Base-by-base conservation (phyloP, 2,888 invertebrate species). In the Chloromyia formosa region DNA sequence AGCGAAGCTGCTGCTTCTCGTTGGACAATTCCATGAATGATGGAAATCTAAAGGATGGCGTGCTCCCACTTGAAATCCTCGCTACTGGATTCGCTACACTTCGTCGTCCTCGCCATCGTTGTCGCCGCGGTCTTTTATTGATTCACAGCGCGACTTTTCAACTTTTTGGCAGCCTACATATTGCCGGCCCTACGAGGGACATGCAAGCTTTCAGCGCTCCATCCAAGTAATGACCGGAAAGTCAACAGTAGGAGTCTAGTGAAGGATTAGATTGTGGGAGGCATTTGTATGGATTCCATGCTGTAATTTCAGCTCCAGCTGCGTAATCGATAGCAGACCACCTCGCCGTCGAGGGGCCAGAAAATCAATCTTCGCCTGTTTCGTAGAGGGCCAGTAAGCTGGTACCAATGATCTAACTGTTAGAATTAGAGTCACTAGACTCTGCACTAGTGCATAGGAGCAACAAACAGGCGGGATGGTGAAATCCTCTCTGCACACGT, bases 191-290 rank as follows among this genome's bases (percentile, higher is more conserved):
- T n/a, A 7, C 18, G 53, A 35, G 27, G 7, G 7, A 35, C 27
- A 35, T 35, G 27, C 27, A 35, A 56, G 71, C 71, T 71, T 58
- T 35, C 16, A n/a, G 56, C 71, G 71, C 45, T 22, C 49, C 66
- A 49, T 20, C 56, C 56, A 71, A 71, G 71, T 71, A 71, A 71
- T 71, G 71, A 58, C 71, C 56, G 71, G 71, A 71, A 71, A 71
- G 71, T 56, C 66, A 66, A 66, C 66, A 66, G 66, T 14, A 66
- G 56, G 45, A 71, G 71, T 71, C 71, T 71, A 71, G 40, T 40
- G 56, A 58, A 71, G 58, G 71, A 71, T 71, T 71, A 66, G 66
- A n/a, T 49, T 45, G 42, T 42, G 27, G 49, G 45, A 7, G 71
- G 56, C 71, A 56, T 71, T 71, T 58, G 10, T 71, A 71, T 14